Base-by-base conservation (phyloP, 2,888 invertebrate genomes). In the Coenonympha arcania region DNA sequence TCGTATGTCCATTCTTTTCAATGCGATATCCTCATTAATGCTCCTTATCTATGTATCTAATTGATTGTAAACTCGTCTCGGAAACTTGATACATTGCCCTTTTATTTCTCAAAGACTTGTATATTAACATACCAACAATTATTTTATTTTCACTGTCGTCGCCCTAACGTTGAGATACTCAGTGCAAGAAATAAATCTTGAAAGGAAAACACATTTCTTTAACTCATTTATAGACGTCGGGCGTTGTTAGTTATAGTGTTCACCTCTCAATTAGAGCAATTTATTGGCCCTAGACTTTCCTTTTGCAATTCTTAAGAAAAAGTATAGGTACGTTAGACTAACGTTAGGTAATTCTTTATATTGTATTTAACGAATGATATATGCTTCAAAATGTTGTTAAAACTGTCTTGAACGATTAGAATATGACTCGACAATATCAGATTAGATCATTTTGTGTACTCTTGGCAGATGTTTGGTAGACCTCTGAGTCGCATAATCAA, bases 401-500 rank as follows among this genome's bases (percentile, higher is more conserved):
- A n/a, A n/a, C n/a, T n/a, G n/a, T n/a, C n/a, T n/a, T n/a, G n/a
- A n/a, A n/a, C n/a, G n/a, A n/a, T n/a, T n/a, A n/a, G n/a, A n/a
- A n/a, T n/a, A n/a, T n/a, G n/a, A n/a, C n/a, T n/a, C n/a, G 3
- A 18, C 18, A 11, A 41, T 28, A 41, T 41, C 19, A 28, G 19
- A 30, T 41, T 30, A 18, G 20, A 31, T 15, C 9, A 15, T 15
- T 39, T 43, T 15, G 11, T n/a, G 6, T 42, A 42, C 31, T 15
- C 36, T 34, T 19, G 15, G 30, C 42, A 43, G 43, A 42, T 48
- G 36, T 49, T 39, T 37, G 31, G 44, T 2, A 39, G 50, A 26
- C 39, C 50, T 52, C 44, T 47, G 24, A 33, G 30, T 28, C 37
- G 22, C 28, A 55, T 50, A 52, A 50, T 51, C 43, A 20, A 19